Percentiles rank a stretch among this genome's conserved stretches.
Evolutionary conservation across 2,113 vertebrate species (phyloP).

Genomic region (Tenrec ecaudatus): DNA sequence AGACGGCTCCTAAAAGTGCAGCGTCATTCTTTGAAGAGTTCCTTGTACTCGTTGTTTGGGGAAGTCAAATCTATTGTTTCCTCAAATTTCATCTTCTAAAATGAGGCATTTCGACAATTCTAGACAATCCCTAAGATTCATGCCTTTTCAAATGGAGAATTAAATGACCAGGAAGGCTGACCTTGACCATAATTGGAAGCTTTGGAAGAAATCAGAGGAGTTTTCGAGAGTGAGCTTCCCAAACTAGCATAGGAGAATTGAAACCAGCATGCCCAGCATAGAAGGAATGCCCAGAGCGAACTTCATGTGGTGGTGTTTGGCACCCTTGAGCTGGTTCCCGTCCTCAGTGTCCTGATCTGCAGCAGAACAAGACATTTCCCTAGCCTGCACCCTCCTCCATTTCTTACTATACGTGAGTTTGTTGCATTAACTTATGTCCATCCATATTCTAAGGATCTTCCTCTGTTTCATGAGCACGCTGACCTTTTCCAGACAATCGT

Average conservation of each 20-base stretch:
- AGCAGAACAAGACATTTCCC: too few species aligned
- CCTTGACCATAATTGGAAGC: neutral
- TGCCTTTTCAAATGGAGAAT: conserved; percentile 23
- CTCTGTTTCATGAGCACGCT: too few species aligned
- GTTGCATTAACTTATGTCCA: too few species aligned
- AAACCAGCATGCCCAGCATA: neutral
- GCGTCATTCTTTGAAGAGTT: neutral
- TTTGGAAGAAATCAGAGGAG: conserved; percentile 7
- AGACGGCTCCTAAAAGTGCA: too few species aligned
- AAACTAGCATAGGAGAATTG: neutral
- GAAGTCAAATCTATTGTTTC: neutral
- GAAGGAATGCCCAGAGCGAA: neutral
- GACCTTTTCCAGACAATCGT: too few species aligned
- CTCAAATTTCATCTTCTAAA: neutral
- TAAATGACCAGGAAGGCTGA: neutral
- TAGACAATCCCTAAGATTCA: neutral
- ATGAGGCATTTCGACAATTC: neutral
- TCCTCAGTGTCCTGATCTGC: too few species aligned
- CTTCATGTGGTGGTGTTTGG: neutral
- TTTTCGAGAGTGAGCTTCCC: neutral
- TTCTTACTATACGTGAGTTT: too few species aligned
- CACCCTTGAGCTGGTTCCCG: too few species aligned
- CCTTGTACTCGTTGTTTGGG: neutral
- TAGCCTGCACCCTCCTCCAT: too few species aligned
- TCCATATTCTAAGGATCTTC: too few species aligned